Evolutionary conservation across 2,113 vertebrate species (phyloP).

Genomic region (Panurus biarmicus): DNA sequence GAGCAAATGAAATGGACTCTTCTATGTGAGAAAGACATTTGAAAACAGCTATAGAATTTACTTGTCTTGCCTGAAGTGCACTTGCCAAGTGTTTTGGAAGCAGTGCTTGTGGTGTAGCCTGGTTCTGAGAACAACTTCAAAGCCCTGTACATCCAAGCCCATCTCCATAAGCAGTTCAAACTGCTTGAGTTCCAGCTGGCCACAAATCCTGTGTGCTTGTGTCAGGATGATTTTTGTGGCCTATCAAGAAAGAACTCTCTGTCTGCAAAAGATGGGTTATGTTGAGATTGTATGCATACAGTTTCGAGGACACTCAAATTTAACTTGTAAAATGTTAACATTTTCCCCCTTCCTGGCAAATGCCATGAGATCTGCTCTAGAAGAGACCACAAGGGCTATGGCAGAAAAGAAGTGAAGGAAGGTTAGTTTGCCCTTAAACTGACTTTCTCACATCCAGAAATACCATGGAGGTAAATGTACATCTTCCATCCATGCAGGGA

Average conservation of each 20-base stretch:
- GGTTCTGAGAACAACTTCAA: not conserved
- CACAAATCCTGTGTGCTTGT: not conserved
- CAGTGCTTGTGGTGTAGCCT: not conserved
- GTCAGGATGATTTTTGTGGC: not conserved
- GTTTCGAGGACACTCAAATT: not conserved
- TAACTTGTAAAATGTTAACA: not conserved
- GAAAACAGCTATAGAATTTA: not conserved
- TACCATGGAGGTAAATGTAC: too few species aligned
- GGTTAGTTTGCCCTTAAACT: not conserved
- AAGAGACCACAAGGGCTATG: not conserved
- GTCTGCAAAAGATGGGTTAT: not conserved
- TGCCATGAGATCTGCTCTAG: not conserved
- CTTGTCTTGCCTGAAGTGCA: not conserved
- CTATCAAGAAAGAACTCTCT: not conserved
- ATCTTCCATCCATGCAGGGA: not conserved
- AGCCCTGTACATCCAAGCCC: not conserved
- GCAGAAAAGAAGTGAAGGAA: not conserved
- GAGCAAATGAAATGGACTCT: not conserved
- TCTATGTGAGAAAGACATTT: not conserved
- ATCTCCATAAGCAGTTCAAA: not conserved
- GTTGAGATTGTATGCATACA: not conserved
- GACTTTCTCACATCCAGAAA: not conserved
- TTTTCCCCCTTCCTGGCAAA: rapidly evolving
- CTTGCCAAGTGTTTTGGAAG: not conserved
- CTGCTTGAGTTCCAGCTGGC: not conserved